Conservation (phyloP, 2,888 invertebrate species). For the Operophtera brumata region DNA sequence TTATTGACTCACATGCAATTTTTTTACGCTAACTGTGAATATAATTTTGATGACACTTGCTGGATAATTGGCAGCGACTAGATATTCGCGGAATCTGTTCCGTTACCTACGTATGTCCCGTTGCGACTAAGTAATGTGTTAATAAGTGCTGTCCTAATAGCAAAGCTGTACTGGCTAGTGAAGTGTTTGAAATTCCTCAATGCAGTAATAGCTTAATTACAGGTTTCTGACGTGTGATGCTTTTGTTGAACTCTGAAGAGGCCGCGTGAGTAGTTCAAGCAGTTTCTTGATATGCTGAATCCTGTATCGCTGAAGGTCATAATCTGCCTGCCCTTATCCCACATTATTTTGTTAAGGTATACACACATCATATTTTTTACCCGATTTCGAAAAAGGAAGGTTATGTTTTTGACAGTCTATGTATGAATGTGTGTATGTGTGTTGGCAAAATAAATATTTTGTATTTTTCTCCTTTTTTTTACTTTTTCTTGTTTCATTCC, state of each 20-base stretch:
- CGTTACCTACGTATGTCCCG: slow-evolving; percentile 17
- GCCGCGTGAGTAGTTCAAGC: no score
- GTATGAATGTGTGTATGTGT: no score
- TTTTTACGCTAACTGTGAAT: slow-evolving; percentile 1
- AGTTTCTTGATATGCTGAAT: no score
- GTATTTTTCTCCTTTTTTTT: no score
- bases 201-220: background rate
- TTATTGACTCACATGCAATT: background rate
- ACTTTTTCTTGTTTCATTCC: no score
- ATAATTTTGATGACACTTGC: slow-evolving; percentile 4
- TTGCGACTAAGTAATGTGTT: slow-evolving; percentile 16
- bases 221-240: background rate
- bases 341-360: no score
- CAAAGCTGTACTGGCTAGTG: background rate
- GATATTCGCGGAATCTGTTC: slow-evolving; percentile 14
- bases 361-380: no score
- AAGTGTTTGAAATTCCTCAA: slow-evolving; percentile 2
- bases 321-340: no score
- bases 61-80: slow-evolving; percentile 12
- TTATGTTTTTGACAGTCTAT: no score
- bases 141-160: slow-evolving; percentile 12
- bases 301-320: no score
- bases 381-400: no score
- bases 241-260: background rate
- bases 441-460: no score